Conservation (phyloP, 1,140 invertebrate species). For the Macrobrachium nipponense region DNA sequence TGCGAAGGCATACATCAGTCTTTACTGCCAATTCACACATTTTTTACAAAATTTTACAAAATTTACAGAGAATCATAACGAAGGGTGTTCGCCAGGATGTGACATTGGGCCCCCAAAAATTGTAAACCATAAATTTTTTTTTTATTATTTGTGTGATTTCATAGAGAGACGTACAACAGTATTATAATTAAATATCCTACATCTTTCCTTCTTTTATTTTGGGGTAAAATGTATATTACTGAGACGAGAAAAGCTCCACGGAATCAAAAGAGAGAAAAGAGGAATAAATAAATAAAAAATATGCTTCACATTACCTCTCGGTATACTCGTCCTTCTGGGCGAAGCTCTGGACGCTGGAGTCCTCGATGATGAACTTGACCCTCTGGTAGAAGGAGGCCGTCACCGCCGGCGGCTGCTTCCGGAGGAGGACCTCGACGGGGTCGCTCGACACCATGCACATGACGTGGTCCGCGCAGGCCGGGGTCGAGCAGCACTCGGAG, state of each 20-base stretch:
- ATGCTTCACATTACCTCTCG: conserved; percentile 85
- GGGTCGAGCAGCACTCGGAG: conserved; percentile 87
- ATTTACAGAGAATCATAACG: no score
- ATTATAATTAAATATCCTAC: no score
- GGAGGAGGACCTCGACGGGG: conserved; percentile 91
- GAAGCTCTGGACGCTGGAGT: conserved; percentile 98
- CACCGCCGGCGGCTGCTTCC: conserved; percentile 95
- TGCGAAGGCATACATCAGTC: no score
- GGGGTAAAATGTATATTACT: not conserved
- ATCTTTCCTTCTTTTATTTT: no score
- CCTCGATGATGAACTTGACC: conserved; percentile 98
- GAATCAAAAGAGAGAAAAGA: not conserved
- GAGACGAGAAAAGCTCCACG: not conserved
- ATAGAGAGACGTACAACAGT: no score
- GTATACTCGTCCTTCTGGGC: conserved; percentile 97
- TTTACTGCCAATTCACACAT: no score
- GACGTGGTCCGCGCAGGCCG: conserved; percentile 88
- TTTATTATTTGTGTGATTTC: no score
- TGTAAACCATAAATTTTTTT: no score
- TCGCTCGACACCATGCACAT: conserved; percentile 96
- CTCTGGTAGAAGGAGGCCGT: conserved; percentile 98
- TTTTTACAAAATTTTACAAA: no score
- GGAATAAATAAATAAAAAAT: conserved; percentile 3
- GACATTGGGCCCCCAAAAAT: no score
- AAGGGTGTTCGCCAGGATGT: no score